Base-by-base conservation (phyloP, 2,888 invertebrate genomes). In the Strigamia maritima region DNA sequence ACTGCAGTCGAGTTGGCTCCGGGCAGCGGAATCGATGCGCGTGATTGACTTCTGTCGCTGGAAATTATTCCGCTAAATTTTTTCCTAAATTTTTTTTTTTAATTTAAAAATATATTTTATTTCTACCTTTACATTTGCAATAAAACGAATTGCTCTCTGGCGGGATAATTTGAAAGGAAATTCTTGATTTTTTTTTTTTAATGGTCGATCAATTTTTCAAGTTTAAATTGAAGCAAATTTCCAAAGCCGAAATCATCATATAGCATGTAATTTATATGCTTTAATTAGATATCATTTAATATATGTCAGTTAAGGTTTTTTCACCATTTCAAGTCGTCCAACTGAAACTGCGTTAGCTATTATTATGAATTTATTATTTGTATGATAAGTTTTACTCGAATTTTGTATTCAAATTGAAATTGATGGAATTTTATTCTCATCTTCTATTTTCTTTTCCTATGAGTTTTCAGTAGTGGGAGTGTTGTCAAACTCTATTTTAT, bases 1-100 rank as follows among this genome's bases (percentile, higher is more conserved):
- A 54, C 2, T 54, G 54, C 54, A 54, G 54, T 54, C 54, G 54
- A 54, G n/a, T 54, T 54, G 54, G 19, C 54, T 54, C 44, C 3
- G 54, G 54, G 54, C 54, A 54, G 54, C 22, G 54, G 19, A 54
- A 54, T 54, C 54, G 54, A 54, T 54, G 54, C 54, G 19, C 54
- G 54, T 54, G 54, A 54, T 54, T 54, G 54, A 54, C 54, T 54
- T 54, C 54, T 54, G 54, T 54, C 54, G 54, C 19, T 54, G 54
- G 19, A 19, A 54, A 54, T 54, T 54, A 54, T 54, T 54, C 54
- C 54, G 54, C 54, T 54, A 54, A 22, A 54, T 54, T 54, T 49
- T 49, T 49, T 49, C n/a, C n/a, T n/a, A n/a, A n/a, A 16, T 19
- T n/a, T 19, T 54, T 19, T n/a, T 19, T 6, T n/a, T 8, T n/a